Base-by-base conservation (phyloP, 2,888 invertebrate genomes). In the Euzetes globulus region DNA sequence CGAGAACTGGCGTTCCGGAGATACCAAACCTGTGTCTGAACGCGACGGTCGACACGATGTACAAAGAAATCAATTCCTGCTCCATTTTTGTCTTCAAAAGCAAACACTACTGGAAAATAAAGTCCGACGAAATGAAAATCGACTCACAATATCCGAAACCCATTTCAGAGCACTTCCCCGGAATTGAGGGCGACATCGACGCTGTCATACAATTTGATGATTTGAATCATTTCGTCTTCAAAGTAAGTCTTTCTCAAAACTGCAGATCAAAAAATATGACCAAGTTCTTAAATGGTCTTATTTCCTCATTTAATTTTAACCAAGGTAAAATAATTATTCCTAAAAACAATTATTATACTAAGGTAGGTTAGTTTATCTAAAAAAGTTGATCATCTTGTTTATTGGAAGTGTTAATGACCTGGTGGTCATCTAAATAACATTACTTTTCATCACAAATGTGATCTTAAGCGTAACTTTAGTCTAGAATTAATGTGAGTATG, bases 81-180 rank as follows among this genome's bases (percentile, higher is more conserved):
- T 5, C 22, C 4, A 19, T 68, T 7, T 68, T 22, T 19, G 41
- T 68, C 1, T 68, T 68, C 13, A 17, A 41, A 41, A 22, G 22
- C 1, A 68, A 41, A 19, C 22, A 68, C 13, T 22, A 41, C n/a
- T 68, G 68, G 68, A 37, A 41, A 41, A 22, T 68, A n/a, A 68
- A 22, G 5, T 1, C 19, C 41, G 41, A 68, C 19, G 68, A 37
- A 68, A 68, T 68, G 68, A 19, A 11, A 11, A n/a, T 68, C 15
- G 68, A 68, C n/a, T 22, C 19, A 11, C 37, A 68, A 11, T 68
- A 68, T n/a, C 68, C 68, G 22, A 68, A 68, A 19, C 19, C 17
- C 1, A 41, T 68, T 19, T 1, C 1, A 6, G 41, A 68, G 5
- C 9, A 22, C 19, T 68, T 68, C 22, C 37, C 27, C 7, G 60